Conservation (phyloP, 2,888 invertebrate genomes). For the Oegoconia quadripuncta region DNA sequence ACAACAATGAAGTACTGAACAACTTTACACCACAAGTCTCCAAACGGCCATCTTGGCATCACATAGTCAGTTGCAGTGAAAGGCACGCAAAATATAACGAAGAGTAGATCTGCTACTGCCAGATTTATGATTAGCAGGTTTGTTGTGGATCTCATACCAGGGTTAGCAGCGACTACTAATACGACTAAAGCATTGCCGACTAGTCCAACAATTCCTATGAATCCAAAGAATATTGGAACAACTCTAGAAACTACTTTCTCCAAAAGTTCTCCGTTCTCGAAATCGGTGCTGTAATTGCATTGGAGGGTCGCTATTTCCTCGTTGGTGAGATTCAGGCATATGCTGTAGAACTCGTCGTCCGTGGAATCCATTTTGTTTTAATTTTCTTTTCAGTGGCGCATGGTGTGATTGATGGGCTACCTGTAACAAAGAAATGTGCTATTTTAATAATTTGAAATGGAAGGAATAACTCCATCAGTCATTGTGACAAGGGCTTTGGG, state of each 20-base stretch:
- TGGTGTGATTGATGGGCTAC: conserved; percentile 13
- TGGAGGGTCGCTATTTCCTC: conserved; percentile 52
- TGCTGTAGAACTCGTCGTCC: conserved; percentile 66
- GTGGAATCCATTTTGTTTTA: conserved; percentile 55
- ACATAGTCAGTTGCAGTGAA: conserved; percentile 96
- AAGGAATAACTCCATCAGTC: no score
- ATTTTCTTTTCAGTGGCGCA: conserved; percentile 30
- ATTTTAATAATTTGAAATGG: no score
- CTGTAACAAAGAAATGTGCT: conserved; percentile 4
- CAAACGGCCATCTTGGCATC: conserved; percentile 93
- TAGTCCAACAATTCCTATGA: conserved; percentile 92
- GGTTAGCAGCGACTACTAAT: conserved; percentile 91
- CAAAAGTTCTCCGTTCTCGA: conserved; percentile 73
- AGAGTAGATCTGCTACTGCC: conserved; percentile 93
- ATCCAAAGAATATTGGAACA: conserved; percentile 90
- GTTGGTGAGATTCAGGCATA: conserved; percentile 65
- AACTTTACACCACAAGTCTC: conserved; percentile 92
- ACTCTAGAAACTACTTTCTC: conserved; percentile 84
- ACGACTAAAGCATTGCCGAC: conserved; percentile 94
- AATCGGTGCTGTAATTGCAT: conserved; percentile 62
- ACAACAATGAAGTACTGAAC: conserved; percentile 95
- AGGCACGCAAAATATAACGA: conserved; percentile 96
- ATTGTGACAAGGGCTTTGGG: no score
- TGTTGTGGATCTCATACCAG: conserved; percentile 95
- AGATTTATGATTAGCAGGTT: conserved; percentile 94